Conservation (phyloP, 2,113 vertebrate species). For the Craseonycteris thonglongyai region DNA sequence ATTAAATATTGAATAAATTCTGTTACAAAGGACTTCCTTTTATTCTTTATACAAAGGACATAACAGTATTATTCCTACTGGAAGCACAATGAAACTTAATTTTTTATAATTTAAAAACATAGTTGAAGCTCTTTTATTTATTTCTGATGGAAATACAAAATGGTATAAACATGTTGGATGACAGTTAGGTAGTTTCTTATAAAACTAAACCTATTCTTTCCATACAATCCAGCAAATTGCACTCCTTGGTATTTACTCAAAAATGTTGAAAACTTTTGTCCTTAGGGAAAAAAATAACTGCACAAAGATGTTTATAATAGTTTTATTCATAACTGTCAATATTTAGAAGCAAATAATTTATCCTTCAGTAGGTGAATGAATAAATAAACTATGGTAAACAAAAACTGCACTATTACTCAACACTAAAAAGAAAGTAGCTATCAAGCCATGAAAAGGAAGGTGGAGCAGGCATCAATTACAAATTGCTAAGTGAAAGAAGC, state of each 20-base stretch:
- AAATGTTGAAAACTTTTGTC: background rate
- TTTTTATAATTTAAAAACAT: background rate
- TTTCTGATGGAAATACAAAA: background rate
- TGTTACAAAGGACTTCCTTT: background rate
- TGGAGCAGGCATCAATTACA: background rate
- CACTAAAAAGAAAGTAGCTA: background rate
- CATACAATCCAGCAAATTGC: background rate
- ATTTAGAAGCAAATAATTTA: background rate
- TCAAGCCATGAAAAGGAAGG: background rate
- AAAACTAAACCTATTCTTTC: background rate
- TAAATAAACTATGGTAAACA: background rate
- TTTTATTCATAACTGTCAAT: background rate
- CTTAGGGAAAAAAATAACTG: too few species aligned
- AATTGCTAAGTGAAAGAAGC: background rate
- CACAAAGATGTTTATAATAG: background rate
- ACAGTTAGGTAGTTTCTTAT: background rate
- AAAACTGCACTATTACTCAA: background rate
- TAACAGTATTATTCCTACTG: background rate
- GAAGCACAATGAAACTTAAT: background rate
- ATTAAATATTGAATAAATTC: background rate
- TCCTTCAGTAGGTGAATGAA: background rate
- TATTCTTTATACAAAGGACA: background rate
- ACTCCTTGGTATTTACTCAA: background rate
- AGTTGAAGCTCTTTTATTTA: background rate
- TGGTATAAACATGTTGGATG: background rate